Percentiles rank a stretch among this genome's conserved stretches.
Conservation (phyloP, 2,888 invertebrate species). For the Pristionchus japonicus region DNA sequence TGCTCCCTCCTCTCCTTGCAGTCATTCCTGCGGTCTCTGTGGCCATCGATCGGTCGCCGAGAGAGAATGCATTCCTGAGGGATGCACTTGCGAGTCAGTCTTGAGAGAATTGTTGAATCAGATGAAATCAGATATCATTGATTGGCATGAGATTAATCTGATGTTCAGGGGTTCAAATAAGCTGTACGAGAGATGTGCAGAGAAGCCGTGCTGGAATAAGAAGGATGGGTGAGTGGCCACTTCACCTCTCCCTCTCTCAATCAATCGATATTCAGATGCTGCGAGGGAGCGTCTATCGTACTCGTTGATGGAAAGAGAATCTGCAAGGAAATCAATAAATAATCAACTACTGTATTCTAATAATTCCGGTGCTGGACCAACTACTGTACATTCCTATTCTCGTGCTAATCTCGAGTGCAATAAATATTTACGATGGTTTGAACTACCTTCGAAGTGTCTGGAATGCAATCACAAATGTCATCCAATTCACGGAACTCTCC, state of each 20-base stretch:
- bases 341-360: background rate
- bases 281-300: background rate
- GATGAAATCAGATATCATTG: too few species aligned
- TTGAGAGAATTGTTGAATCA: too few species aligned
- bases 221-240: background rate
- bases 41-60: background rate
- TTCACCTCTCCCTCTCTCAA: background rate
- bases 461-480: background rate
- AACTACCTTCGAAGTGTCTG: background rate
- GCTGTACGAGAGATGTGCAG: constrained; percentile 13
- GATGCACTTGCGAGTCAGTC: constrained; percentile 21
- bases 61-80: constrained; percentile 21
- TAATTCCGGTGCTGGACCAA: background rate
- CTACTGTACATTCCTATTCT: background rate
- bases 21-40: background rate
- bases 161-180: constrained; percentile 4
- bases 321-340: constrained; percentile 20
- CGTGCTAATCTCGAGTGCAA: background rate
- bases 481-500: too few species aligned
- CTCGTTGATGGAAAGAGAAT: constrained; percentile 15
- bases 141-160: too few species aligned
- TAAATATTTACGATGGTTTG: background rate
- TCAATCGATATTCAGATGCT: background rate
- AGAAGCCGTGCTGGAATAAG: background rate
- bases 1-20: background rate